Base-by-base conservation (phyloP, 1,140 invertebrate genomes). In the Sarcophaga bullata region DNA sequence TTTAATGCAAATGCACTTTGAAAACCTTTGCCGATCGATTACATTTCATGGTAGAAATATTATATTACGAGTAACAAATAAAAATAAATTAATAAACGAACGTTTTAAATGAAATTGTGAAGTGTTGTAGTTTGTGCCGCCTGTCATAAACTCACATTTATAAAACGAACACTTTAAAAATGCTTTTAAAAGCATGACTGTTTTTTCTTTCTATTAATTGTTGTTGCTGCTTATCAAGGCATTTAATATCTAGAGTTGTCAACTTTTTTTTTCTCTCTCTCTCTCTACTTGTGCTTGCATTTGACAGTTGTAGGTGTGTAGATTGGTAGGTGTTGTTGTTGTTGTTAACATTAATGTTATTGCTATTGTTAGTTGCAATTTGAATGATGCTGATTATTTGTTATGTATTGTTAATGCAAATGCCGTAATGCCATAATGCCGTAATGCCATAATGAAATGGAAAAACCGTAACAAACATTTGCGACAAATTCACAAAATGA, bases 121-220 rank as follows among this genome's bases (percentile, higher is more conserved):
- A 37, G 25, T 37, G 25, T 37, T 37, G 25, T 37, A 37, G 25
- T 37, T 37, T 68, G n/a, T 68, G 62, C 62, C 17, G 62, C 17
- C 54, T 68, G 62, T 68, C 62, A 68, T 68, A 68, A 68, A 19
- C 17, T 68, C 62, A 68, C 62, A 68, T 68, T 68, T 68, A 68
- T 68, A 68, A 68, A 68, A 68, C 62, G n/a, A 68, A 68, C 62
- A 68, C 62, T 68, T 19, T 19, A 6, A 68, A 13, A 58, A 37
- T 4, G 25, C n/a, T 37, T 37, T 58, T 19, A 19, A 19, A 68
- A 68, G 19, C 62, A 68, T 68, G 62, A 68, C 2, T 37, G 25
- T 37, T 68, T 68, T 68, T 68, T 68, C 62, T 68, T 68, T 68
- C 62, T 19, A 68, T 68, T 68, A 68, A 68, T 68, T 68, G 62